These are phyloP conservation scores for Atherix ibis DNA, from an alignment of 2,888 invertebrate species.

Conservation along the genomic window DNA sequence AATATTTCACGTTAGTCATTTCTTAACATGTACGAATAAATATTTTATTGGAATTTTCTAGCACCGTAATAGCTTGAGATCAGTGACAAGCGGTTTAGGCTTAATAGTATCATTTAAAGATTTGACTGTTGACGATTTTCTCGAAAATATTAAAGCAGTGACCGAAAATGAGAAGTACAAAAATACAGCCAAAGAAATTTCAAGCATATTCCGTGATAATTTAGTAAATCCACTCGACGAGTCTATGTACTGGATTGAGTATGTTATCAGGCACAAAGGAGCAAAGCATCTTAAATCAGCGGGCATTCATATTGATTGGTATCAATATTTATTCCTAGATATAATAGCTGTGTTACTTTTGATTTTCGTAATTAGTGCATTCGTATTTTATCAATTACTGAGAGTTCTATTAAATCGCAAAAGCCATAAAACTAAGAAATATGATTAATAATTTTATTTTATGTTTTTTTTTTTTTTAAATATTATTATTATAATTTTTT, in stretches of 20 bases:
- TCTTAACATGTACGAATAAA: not conserved
- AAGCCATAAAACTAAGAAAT: no score
- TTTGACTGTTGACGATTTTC: constrained; percentile 25
- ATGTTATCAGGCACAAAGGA: constrained; percentile 34
- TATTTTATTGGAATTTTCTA: not conserved
- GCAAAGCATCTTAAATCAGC: constrained; percentile 30
- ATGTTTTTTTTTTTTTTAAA: no score
- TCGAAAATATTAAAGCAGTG: constrained; percentile 24
- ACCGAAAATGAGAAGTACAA: constrained; percentile 27
- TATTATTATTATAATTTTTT: no score
- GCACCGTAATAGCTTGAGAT: constrained; percentile 28
- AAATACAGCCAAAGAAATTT: constrained; percentile 32
- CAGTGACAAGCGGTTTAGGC: constrained; percentile 29
- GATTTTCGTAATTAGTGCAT: no score
- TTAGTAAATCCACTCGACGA: constrained; percentile 39
- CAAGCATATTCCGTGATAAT: constrained; percentile 37
- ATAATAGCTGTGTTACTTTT: constrained; percentile 32
- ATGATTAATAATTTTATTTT: no score
- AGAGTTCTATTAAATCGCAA: no score
- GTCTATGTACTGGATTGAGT: constrained; percentile 45
- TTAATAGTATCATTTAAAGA: constrained; percentile 24
- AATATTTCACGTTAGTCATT: not conserved
- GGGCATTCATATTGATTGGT: constrained; percentile 28
- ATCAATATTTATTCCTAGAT: constrained; percentile 34
- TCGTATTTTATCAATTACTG: no score